phyloP scores from a whole-genome alignment of 2,888 invertebrate species.

The Volucella bombylans region DNA sequence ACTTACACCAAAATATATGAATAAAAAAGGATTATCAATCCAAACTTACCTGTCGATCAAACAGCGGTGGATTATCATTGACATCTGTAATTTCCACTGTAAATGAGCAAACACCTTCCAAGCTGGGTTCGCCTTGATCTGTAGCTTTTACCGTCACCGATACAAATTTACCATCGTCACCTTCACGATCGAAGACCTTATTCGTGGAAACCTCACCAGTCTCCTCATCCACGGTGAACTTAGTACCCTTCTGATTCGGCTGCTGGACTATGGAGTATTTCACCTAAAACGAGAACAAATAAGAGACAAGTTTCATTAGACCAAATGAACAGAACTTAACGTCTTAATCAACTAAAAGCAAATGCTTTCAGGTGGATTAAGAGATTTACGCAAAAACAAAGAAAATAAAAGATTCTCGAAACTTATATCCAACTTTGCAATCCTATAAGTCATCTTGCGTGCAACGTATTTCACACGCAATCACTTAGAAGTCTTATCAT shows the following conservation, averaged over 20 bases:
- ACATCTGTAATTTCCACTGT: slow-evolving; percentile 98
- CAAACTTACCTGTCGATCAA: slow-evolving; percentile 93
- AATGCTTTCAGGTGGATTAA: too few species aligned
- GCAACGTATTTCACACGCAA: not conserved
- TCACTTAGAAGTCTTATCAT: too few species aligned
- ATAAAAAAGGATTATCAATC: not conserved
- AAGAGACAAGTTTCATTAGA: not conserved
- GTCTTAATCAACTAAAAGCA: too few species aligned
- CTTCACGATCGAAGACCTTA: slow-evolving; percentile 98
- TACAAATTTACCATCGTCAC: slow-evolving; percentile 97
- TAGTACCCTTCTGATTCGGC: slow-evolving; percentile 96
- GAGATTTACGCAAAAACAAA: not conserved
- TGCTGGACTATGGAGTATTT: slow-evolving; percentile 98
- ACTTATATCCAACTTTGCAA: not conserved
- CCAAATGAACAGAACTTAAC: not conserved
- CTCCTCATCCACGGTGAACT: slow-evolving; percentile 97
- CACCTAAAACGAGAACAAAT: slow-evolving; percentile 82
- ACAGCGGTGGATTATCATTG: slow-evolving; percentile 97
- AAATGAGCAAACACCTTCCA: slow-evolving; percentile 99
- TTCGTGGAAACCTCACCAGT: slow-evolving; percentile 97
- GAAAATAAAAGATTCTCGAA: not conserved
- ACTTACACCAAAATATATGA: not conserved
- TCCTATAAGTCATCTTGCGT: not conserved
- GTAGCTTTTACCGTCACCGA: slow-evolving; percentile 98
- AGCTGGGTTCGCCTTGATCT: slow-evolving; percentile 98